Percentiles rank a stretch among this genome's conserved stretches.
Evolutionary conservation across 1,140 invertebrate species (phyloP).

Genomic region (Dolichoris vasculosae): DNA sequence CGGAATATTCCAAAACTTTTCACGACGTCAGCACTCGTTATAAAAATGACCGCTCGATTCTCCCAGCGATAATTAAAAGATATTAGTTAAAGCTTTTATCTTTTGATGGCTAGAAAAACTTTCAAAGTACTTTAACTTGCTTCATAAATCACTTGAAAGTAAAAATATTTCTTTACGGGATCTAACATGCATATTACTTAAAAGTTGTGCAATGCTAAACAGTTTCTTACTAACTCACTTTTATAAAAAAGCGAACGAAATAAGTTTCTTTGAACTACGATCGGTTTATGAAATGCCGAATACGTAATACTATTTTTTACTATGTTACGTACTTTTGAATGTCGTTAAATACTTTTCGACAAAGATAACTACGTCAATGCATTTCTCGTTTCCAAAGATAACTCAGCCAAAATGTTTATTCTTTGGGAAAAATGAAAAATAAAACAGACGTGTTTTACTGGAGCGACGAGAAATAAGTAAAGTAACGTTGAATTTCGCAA

Average conservation of each 20-base stretch:
- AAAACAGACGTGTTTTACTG: background rate
- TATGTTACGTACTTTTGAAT: constrained; percentile 6
- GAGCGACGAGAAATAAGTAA: too few species aligned
- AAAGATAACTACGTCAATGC: background rate
- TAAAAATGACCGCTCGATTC: background rate
- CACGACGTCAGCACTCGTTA: too few species aligned
- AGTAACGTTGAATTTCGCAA: too few species aligned
- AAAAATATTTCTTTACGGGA: constrained; percentile 2
- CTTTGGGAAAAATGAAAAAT: background rate
- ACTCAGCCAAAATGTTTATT: background rate
- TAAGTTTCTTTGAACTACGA: background rate
- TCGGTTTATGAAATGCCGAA: background rate
- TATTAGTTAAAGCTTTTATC: background rate
- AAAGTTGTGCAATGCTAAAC: background rate
- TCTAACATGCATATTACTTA: background rate
- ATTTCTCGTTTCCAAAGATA: background rate
- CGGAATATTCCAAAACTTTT: too few species aligned
- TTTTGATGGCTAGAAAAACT: background rate
- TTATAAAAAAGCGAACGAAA: background rate
- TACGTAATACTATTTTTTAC: constrained; percentile 13
- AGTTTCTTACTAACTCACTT: background rate
- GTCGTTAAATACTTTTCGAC: background rate
- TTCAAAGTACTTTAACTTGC: background rate
- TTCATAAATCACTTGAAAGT: constrained; percentile 15
- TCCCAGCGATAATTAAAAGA: background rate